Percentiles rank a stretch among this genome's conserved stretches.
phyloP scores from a whole-genome alignment of 2,113 vertebrate genomes.

The Pontoporia blainvillei region DNA sequence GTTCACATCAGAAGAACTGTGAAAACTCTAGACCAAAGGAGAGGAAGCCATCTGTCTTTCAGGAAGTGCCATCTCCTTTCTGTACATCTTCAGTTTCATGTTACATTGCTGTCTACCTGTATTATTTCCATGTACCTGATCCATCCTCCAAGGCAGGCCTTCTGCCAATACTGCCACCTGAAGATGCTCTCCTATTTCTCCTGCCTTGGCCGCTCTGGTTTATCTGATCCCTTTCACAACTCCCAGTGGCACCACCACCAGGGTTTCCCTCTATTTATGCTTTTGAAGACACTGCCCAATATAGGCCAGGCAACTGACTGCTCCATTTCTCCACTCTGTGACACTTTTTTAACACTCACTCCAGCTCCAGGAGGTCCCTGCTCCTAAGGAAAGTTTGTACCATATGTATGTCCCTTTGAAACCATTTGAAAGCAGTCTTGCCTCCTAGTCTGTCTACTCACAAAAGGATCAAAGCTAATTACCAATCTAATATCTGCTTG shows the following conservation, averaged over 20 bases:
- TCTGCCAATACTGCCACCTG: not conserved
- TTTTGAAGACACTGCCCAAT: not conserved
- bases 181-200: not conserved
- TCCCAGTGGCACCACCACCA: fast-evolving
- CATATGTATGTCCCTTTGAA: not conserved
- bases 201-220: not conserved
- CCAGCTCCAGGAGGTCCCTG: not conserved
- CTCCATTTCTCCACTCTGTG: not conserved
- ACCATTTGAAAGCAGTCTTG: not conserved
- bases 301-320: not conserved
- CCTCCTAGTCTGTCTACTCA: not conserved
- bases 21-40: not conserved
- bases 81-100: no score
- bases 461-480: not conserved
- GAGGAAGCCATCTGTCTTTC: fast-evolving
- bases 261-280: fast-evolving
- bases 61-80: fast-evolving
- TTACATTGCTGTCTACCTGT: fast-evolving
- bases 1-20: not conserved
- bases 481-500: not conserved
- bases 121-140: not conserved
- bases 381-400: not conserved
- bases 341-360: not conserved
- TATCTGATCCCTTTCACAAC: not conserved
- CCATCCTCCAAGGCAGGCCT: not conserved